Evolutionary conservation across 2,888 invertebrate species (phyloP), one percentile per base, ranked within the genome.

Genomic region (Calliopum simillimum): DNA sequence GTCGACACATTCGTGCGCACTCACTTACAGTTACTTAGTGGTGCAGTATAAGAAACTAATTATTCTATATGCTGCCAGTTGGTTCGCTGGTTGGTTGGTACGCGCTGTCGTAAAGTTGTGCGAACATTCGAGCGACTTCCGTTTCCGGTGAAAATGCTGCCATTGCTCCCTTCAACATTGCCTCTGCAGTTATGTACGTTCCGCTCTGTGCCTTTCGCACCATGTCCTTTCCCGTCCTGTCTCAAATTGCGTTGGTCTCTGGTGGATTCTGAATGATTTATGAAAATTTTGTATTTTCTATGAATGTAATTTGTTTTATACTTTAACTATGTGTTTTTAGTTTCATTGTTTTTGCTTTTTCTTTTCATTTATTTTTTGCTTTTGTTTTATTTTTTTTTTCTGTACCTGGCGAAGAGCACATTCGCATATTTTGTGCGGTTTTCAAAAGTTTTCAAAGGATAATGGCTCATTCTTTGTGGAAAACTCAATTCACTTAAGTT

Each of bases 261-360:
- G 58, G 49, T 58, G 69, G 62, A 63, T 64, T 64, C 58, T 46
- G 43, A 71, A 67, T 67, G 70, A 62, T 70, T 70, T 70, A 62
- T 70, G 66, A 61, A 59, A 62, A 62, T 67, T 53, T 70, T 66
- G 58, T 59, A 67, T 47, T 59, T 67, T 59, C 49, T 49, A 41
- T 43, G 41, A 59, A 67, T 67, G 65, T 43, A 44, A 41, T 51
- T 53, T 55, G 65, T 25, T 41, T 55, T 16, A 14, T 23, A 44
- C 33, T 14, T 47, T 33, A 5, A 11, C 23, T 19, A 2, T n/a
- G n/a, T n/a, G n/a, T 16, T 43, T 41, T 65, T 65, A 19, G 14
- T 11, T 33, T 25, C n/a, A 5, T 19, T 14, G 6, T 19, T 44
- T 43, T 21, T 23, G 11, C n/a, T 19, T 21, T 6, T 8, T 55